These are phyloP conservation scores for Morelia viridis DNA, from an alignment of 2,797 vertebrate genomes.

Conservation along the genomic window DNA sequence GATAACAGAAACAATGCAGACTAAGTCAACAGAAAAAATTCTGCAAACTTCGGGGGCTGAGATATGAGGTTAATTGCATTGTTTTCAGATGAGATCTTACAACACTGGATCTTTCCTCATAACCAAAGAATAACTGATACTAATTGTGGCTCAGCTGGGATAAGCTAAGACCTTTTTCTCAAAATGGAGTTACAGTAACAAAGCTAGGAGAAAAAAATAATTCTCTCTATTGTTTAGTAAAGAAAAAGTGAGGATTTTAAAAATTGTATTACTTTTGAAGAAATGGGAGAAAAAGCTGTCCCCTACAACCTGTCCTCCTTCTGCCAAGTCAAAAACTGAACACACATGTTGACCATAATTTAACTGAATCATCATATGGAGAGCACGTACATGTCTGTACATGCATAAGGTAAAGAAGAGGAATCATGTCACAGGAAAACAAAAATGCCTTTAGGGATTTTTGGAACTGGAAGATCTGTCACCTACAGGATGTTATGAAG, in stretches of 20 bases:
- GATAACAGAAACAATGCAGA: neutral
- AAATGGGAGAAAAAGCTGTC: neutral
- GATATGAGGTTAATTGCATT: neutral
- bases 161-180: conserved; percentile 16
- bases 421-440: neutral
- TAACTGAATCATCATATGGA: neutral
- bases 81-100: neutral
- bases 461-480: neutral
- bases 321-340: neutral
- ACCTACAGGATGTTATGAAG: conserved; percentile 42
- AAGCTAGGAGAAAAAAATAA: neutral
- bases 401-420: neutral
- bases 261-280: neutral
- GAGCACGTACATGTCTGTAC: neutral
- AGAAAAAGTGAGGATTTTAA: neutral
- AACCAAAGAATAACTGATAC: neutral
- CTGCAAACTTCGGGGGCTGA: neutral
- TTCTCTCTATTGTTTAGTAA: conserved; percentile 1
- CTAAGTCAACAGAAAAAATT: neutral
- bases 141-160: conserved; percentile 3
- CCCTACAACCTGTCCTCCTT: neutral
- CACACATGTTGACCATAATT: neutral
- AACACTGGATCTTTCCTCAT: neutral
- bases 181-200: conserved; percentile 25
- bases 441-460: neutral